A percentile compares a stretch with the other conserved stretches of the same genome.
phyloP scores from a whole-genome alignment of 2,113 vertebrate species.

The Syngnathus scovelli region DNA sequence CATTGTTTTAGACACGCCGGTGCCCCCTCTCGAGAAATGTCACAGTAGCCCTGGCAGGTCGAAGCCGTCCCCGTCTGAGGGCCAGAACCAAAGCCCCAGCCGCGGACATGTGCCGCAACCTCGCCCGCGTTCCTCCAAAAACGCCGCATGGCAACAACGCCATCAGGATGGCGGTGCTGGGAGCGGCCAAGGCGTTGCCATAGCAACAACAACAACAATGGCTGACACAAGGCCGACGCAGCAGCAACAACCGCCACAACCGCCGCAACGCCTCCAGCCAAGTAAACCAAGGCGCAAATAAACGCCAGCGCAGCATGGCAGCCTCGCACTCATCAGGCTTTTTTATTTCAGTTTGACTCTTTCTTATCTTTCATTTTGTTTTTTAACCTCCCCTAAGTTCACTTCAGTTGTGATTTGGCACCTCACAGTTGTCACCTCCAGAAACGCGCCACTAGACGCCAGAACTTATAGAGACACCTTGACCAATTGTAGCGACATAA shows the following conservation, averaged over 20 bases:
- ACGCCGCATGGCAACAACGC: constrained; percentile 84
- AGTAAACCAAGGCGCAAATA: constrained; percentile 98
- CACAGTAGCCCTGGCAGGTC: constrained; percentile 95
- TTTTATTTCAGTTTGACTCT: constrained; percentile 41
- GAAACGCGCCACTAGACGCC: not conserved
- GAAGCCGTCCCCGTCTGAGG: constrained; percentile 91
- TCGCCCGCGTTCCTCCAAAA: constrained; percentile 92
- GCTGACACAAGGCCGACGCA: constrained; percentile 83
- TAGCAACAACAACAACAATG: constrained; percentile 76
- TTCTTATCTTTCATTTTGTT: constrained; percentile 1
- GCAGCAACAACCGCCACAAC: constrained; percentile 77
- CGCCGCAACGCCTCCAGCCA: constrained; percentile 92
- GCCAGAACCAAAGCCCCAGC: constrained; percentile 72
- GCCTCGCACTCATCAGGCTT: constrained; percentile 87
- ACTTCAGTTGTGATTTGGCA: constrained; percentile 23
- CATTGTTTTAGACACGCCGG: constrained; percentile 89
- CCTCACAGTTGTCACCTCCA: constrained; percentile 29
- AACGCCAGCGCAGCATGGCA: constrained; percentile 94
- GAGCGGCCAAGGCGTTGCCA: constrained; percentile 59
- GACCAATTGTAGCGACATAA: not conserved
- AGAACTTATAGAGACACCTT: not conserved
- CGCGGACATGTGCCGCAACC: constrained; percentile 73
- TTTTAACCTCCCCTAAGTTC: constrained; percentile 37
- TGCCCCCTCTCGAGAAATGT: constrained; percentile 96
- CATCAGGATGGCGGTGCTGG: constrained; percentile 77